Evolutionary conservation across 1,140 invertebrate species (phyloP).

Genomic region (Danaus plexippus): DNA sequence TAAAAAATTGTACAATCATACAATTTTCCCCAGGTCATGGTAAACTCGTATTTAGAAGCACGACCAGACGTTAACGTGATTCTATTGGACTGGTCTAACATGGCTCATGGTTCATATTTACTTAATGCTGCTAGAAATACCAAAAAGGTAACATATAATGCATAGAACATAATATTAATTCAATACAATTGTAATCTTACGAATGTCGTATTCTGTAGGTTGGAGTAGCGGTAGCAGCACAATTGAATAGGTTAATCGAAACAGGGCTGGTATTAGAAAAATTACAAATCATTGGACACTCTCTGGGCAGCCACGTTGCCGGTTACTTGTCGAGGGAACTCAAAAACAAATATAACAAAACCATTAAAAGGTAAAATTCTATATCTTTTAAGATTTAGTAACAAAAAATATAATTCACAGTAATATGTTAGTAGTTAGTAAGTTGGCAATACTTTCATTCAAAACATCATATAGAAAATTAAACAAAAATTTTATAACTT

Average conservation of each 20-base stretch:
- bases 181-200: not conserved
- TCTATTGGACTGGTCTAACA: constrained; percentile 75
- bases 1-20: not conserved
- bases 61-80: constrained; percentile 62
- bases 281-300: constrained; percentile 63
- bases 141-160: constrained; percentile 52
- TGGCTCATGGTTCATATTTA: constrained; percentile 73
- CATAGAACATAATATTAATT: constrained; percentile 3
- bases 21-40: constrained; percentile 50
- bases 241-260: constrained; percentile 49
- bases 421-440: no score
- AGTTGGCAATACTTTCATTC: no score
- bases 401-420: no score
- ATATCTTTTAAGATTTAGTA: not conserved
- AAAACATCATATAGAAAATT: no score
- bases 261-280: constrained; percentile 43
- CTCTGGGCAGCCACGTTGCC: constrained; percentile 64
- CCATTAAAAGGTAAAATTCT: constrained; percentile 50
- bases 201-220: constrained; percentile 36
- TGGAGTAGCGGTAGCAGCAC: constrained; percentile 47
- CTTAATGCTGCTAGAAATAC: constrained; percentile 70
- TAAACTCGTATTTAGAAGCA: constrained; percentile 58
- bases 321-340: constrained; percentile 56
- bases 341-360: constrained; percentile 52
- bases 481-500: no score